Conservation (phyloP, 2,797 vertebrate genomes). For the Oceanodroma leucorhoa region DNA sequence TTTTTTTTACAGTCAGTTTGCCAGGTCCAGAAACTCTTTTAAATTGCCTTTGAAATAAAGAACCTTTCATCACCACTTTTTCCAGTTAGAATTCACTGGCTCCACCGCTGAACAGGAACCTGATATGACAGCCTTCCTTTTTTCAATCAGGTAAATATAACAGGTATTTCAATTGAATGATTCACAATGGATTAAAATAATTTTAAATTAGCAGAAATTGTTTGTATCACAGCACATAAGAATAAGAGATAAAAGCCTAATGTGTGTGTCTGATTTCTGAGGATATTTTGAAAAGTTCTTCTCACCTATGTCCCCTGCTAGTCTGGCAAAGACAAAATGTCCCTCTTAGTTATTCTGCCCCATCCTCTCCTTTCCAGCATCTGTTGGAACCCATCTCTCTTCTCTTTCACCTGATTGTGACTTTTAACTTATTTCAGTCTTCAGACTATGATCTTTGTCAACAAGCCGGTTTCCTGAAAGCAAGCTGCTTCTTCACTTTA, state of each 20-base stretch:
- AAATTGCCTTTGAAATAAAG: background rate
- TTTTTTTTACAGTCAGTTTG: background rate
- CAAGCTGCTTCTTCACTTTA: background rate
- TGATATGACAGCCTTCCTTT: background rate
- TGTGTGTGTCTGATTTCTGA: background rate
- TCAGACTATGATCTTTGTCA: background rate
- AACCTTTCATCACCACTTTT: background rate
- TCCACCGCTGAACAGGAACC: background rate
- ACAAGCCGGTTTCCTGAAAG: background rate
- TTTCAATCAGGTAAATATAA: background rate
- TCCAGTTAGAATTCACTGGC: background rate
- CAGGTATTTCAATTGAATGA: background rate
- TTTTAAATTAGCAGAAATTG: background rate
- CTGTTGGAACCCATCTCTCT: background rate
- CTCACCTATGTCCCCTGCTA: background rate
- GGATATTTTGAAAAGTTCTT: background rate
- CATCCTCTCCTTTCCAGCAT: background rate
- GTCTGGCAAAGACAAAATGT: background rate
- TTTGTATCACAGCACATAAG: background rate
- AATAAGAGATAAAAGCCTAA: background rate
- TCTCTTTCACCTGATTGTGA: background rate
- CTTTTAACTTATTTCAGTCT: background rate
- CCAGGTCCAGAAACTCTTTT: background rate
- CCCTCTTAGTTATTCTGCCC: background rate
- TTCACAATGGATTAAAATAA: background rate